Base-by-base conservation (phyloP, 23 tunicate genomes). In the Trididemnum nubilum region DNA sequence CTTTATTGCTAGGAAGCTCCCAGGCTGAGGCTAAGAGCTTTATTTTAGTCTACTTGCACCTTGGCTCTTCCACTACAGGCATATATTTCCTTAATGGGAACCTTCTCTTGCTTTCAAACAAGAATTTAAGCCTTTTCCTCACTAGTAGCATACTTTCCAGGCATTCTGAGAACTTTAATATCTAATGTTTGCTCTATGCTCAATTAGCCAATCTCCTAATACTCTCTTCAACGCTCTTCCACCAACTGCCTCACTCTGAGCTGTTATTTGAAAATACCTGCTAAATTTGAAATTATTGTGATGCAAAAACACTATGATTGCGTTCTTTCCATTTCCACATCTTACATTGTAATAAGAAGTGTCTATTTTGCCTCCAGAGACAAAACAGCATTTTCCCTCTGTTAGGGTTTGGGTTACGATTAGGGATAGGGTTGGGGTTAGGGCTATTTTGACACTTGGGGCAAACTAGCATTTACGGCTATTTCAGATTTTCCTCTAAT, bases 261-360 rank as follows among this genome's bases (percentile, higher is more conserved):
- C 54, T 44, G 9, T 44, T 7, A 44, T 44, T 44, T 44, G 15
- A 44, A 44, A 44, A 44, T 44, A 7, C 54, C 54, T 15, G 9
- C 15, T 15, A 44, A 44, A 44, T 44, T 44, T 44, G 54, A 44
- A 44, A 7, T 44, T 44, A 44, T 44, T 44, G 54, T 15, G 54
- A 44, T 44, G 54, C 54, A 44, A 44, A 44, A 44, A 44, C 9
- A 44, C 15, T 7, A 44, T 15, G 9, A 44, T 7, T 44, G 54
- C 54, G 54, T 44, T 44, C 54, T 44, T n/a, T 44, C 54, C 54
- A 44, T 44, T 44, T 44, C 54, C 54, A 44, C 54, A 44, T n/a
- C n/a, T n/a, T n/a, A n/a, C n/a, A n/a, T n/a, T n/a, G n/a, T n/a
- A n/a, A n/a, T n/a, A n/a, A n/a, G n/a, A n/a, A n/a, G n/a, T n/a